These are phyloP conservation scores for Scolopax mira DNA, from an alignment of 2,113 vertebrate species.

Conservation along the genomic window DNA sequence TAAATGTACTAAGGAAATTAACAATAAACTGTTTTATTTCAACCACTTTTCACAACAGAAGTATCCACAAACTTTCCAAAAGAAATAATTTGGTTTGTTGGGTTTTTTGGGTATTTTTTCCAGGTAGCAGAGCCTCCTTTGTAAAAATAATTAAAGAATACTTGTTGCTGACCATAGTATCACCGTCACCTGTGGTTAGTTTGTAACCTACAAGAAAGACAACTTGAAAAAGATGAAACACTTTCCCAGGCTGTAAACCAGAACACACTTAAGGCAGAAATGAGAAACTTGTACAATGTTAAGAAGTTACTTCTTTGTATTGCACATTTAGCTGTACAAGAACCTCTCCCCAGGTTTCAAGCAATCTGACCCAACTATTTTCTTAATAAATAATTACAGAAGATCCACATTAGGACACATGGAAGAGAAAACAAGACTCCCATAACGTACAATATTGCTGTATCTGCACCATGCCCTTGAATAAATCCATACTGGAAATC, in stretches of 20 bases:
- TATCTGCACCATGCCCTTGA: background rate
- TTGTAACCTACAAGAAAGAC: background rate
- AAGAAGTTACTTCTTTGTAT: background rate
- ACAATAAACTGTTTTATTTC: background rate
- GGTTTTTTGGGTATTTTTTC: background rate
- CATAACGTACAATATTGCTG: background rate
- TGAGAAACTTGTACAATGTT: background rate
- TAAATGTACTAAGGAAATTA: background rate
- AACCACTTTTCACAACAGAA: background rate
- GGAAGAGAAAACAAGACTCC: background rate
- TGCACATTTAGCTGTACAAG: background rate
- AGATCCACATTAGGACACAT: background rate
- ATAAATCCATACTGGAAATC: background rate
- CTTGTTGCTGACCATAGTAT: background rate
- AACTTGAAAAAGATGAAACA: background rate
- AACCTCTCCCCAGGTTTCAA: background rate
- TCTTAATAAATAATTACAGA: background rate
- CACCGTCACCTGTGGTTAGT: background rate
- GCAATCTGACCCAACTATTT: background rate
- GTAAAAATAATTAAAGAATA: background rate
- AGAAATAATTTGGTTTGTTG: background rate
- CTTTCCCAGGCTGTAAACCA: background rate
- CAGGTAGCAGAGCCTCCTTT: background rate
- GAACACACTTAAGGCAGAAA: background rate
- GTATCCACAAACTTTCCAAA: background rate